Conservation (phyloP, 1,140 invertebrate genomes). For the Macrobrachium rosenbergii region DNA sequence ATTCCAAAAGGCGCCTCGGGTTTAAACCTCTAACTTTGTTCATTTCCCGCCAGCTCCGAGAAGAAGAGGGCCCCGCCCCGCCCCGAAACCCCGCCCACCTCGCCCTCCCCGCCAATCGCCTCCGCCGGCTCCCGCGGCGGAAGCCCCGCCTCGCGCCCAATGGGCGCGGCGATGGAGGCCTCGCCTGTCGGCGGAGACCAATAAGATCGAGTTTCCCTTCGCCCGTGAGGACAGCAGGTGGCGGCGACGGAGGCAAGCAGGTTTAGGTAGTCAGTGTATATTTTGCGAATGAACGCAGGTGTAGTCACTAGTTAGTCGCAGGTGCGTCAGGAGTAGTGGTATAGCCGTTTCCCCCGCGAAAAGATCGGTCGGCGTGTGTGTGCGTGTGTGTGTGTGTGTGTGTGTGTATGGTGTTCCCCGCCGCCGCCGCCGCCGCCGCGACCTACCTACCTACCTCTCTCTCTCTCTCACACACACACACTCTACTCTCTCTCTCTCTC, state of each 20-base stretch:
- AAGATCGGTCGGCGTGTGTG: slow-evolving; percentile 3
- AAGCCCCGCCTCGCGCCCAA: slow-evolving; percentile 39
- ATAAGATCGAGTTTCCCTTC: slow-evolving; percentile 57
- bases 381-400: slow-evolving; percentile 1
- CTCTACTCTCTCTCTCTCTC: background rate
- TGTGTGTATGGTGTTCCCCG: no score
- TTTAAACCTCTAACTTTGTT: slow-evolving; percentile 60
- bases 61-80: slow-evolving; percentile 48
- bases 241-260: slow-evolving; percentile 61
- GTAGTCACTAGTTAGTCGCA: slow-evolving; percentile 65
- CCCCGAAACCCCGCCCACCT: slow-evolving; percentile 15
- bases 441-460: background rate
- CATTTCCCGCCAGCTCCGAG: slow-evolving; percentile 45
- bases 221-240: slow-evolving; percentile 63
- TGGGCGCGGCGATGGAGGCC: slow-evolving; percentile 43
- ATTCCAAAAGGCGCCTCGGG: slow-evolving; percentile 10
- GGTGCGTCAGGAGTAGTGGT: slow-evolving; percentile 58
- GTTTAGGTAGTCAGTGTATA: slow-evolving; percentile 65
- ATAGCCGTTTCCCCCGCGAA: slow-evolving; percentile 35
- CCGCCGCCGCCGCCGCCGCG: no score
- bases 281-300: slow-evolving; percentile 65
- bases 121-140: background rate
- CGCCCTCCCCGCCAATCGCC: slow-evolving; percentile 20
- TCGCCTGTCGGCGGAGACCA: slow-evolving; percentile 39
- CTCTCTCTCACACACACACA: background rate